A percentile compares a stretch with the other conserved stretches of the same genome.
phyloP scores from a whole-genome alignment of 2,888 invertebrate genomes.

The Brachyopa scutellaris region DNA sequence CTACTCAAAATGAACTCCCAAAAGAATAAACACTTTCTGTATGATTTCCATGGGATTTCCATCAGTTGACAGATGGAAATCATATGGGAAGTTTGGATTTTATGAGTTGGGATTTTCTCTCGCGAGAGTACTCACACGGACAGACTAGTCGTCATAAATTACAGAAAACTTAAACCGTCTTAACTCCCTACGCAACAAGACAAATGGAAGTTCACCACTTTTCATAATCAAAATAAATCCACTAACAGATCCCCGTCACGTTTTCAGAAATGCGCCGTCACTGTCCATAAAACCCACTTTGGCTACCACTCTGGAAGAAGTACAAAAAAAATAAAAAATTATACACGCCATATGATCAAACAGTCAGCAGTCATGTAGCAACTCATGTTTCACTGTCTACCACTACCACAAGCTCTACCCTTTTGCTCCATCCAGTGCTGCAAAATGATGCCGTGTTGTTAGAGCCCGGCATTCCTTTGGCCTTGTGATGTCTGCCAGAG shows the following conservation, averaged over 20 bases:
- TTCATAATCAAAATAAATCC: too few relatives aligned
- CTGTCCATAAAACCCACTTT: not conserved
- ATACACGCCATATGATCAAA: constrained; percentile 62
- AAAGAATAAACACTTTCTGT: too few relatives aligned
- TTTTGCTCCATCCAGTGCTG: constrained; percentile 40
- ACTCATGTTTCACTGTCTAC: constrained; percentile 53
- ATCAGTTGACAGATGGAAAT: too few relatives aligned
- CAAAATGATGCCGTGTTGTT: constrained; percentile 36
- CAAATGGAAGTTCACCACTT: too few relatives aligned
- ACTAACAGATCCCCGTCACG: not conserved
- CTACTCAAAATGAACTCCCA: too few relatives aligned
- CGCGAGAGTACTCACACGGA: too few relatives aligned
- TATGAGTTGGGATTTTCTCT: too few relatives aligned
- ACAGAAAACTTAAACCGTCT: too few relatives aligned
- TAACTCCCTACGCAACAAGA: too few relatives aligned
- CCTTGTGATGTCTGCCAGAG: constrained; percentile 70
- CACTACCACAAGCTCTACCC: constrained; percentile 12
- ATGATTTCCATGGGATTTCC: too few relatives aligned
- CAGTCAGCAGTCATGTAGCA: constrained; percentile 72
- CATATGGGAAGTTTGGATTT: too few relatives aligned
- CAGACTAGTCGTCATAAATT: too few relatives aligned
- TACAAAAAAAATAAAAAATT: not conserved
- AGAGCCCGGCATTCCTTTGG: constrained; percentile 66
- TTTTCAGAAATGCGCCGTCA: not conserved
- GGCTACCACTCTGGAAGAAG: not conserved